Evolutionary conservation across 2,113 vertebrate genomes (phyloP).

Genomic region (Tachysurus fulvidraco): DNA sequence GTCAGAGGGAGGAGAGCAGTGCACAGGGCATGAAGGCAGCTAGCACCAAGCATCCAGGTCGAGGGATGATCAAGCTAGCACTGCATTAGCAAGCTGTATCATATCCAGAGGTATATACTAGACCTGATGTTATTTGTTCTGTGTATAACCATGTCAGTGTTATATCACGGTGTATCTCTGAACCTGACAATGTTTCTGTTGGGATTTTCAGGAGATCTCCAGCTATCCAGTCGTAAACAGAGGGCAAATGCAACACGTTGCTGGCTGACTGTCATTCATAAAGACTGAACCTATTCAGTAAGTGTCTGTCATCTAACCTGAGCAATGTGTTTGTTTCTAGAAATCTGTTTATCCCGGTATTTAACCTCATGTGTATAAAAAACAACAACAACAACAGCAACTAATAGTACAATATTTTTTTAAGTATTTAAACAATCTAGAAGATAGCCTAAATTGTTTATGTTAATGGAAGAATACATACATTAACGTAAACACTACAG

Average conservation of each 20-base stretch:
- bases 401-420: not conserved
- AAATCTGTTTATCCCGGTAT: not conserved
- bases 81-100: not conserved
- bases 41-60: constrained; percentile 22
- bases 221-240: constrained; percentile 13
- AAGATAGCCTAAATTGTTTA: not conserved
- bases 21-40: constrained; percentile 9
- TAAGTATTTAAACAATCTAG: not conserved
- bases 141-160: not conserved
- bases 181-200: not conserved
- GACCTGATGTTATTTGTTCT: not conserved
- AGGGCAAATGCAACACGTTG: constrained; percentile 72
- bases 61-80: not conserved
- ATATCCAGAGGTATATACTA: not conserved
- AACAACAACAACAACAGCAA: too few relatives aligned
- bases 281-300: constrained; percentile 60
- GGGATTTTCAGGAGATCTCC: constrained; percentile 14
- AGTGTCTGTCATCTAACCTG: constrained; percentile 49
- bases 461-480: too few relatives aligned
- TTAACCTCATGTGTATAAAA: not conserved
- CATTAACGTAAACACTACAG: not conserved
- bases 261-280: constrained; percentile 59
- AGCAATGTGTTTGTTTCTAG: not conserved
- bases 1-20: not conserved
- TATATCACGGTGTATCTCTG: not conserved